Conservation (phyloP, 2,113 vertebrate species). For the Psettodes erumei region DNA sequence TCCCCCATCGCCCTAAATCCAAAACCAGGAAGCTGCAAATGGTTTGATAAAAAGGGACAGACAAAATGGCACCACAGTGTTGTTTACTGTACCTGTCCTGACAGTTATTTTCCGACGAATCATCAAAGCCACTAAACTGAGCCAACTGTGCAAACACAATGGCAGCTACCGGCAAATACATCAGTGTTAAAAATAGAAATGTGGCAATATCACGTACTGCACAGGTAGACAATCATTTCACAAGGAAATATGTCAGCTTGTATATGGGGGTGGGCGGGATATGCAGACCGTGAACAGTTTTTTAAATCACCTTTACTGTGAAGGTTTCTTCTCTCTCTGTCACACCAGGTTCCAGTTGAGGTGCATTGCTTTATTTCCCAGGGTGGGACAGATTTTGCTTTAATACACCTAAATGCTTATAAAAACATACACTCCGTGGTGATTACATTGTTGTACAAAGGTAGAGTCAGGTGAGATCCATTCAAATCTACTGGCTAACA, state of each 20-base stretch:
- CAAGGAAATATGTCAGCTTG: slow-evolving; percentile 28
- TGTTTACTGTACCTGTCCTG: slow-evolving; percentile 57
- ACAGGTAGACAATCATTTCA: slow-evolving; percentile 44
- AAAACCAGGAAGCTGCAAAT: slow-evolving; percentile 71
- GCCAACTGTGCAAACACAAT: slow-evolving; percentile 67
- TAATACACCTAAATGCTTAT: slow-evolving; percentile 40
- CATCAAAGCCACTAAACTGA: slow-evolving; percentile 46
- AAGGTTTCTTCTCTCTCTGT: slow-evolving; percentile 23
- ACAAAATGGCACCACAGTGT: slow-evolving; percentile 76
- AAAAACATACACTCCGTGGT: slow-evolving; percentile 25
- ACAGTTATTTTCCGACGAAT: slow-evolving; percentile 55
- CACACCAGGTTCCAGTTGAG: slow-evolving; percentile 37
- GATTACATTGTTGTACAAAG: slow-evolving; percentile 18
- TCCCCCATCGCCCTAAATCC: slow-evolving; percentile 11
- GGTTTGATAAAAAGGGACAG: slow-evolving; percentile 65
- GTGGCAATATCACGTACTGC: slow-evolving; percentile 51
- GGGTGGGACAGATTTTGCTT: slow-evolving; percentile 32
- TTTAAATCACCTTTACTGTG: slow-evolving; percentile 11
- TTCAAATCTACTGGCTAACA: not conserved
- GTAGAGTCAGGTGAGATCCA: slow-evolving; percentile 3
- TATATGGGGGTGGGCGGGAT: slow-evolving; percentile 1
- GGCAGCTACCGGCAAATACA: slow-evolving; percentile 27
- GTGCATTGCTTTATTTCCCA: slow-evolving; percentile 35
- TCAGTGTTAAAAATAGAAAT: slow-evolving; percentile 58
- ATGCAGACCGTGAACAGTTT: slow-evolving; percentile 25